phyloP scores from a whole-genome alignment of 2,113 vertebrate species.

The Monarcha castaneiventris region DNA sequence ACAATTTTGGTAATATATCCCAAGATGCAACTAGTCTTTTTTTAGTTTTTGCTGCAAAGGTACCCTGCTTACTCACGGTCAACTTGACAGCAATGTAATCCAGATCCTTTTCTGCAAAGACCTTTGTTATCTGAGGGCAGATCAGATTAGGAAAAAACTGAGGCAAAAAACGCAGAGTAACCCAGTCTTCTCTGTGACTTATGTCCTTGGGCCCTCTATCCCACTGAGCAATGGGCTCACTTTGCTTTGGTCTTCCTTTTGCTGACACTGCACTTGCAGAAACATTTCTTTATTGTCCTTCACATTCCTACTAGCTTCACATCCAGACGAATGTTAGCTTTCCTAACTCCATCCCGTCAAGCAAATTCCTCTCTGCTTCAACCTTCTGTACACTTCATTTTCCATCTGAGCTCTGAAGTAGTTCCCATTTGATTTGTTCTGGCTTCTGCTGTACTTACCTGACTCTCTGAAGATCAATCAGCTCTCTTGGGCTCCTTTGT shows the following conservation, averaged over 20 bases:
- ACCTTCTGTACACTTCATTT: background rate
- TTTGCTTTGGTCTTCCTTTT: background rate
- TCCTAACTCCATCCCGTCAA: background rate
- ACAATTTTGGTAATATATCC: background rate
- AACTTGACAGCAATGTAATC: background rate
- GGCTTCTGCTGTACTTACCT: background rate
- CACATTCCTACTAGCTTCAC: background rate
- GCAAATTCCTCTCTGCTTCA: background rate
- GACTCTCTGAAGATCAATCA: background rate
- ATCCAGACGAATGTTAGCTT: background rate
- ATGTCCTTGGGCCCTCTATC: background rate
- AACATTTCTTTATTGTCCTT: background rate
- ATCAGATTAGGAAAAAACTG: background rate
- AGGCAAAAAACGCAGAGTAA: background rate
- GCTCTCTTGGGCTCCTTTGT: background rate
- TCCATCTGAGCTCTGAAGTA: background rate
- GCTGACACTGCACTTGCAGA: background rate
- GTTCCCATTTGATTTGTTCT: background rate
- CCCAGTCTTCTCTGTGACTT: background rate
- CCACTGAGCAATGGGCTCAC: background rate
- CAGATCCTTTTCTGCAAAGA: background rate
- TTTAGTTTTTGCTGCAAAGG: background rate
- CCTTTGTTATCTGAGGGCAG: background rate
- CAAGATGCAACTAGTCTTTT: background rate
- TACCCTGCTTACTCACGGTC: background rate